Evolutionary conservation across 1,140 invertebrate genomes (phyloP).

Genomic region (Leptopilina clavipes): DNA sequence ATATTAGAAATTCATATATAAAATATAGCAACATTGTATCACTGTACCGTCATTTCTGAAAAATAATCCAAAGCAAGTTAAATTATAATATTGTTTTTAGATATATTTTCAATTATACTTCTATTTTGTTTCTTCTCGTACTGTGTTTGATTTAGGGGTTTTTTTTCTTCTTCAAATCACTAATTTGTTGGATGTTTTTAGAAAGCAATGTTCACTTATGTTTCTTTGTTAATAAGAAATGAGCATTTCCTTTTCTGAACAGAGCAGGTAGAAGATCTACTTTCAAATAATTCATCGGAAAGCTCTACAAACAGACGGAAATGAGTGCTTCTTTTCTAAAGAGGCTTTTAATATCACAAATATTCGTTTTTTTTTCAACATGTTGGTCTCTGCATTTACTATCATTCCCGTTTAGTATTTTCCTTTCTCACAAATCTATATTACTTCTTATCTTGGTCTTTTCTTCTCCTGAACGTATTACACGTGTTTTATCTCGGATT

Average conservation of each 20-base stretch:
- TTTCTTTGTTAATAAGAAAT: slow-evolving; percentile 16
- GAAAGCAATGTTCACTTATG: slow-evolving; percentile 16
- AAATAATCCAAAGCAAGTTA: no score
- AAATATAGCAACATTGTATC: no score
- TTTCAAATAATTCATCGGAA: slow-evolving; percentile 26
- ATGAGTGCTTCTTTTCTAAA: slow-evolving; percentile 21
- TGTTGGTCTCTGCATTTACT: background rate
- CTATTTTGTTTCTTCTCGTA: no score
- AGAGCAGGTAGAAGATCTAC: slow-evolving; percentile 8
- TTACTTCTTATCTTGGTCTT: background rate
- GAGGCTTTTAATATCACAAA: slow-evolving; percentile 28
- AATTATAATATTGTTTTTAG: no score
- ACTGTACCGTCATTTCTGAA: no score
- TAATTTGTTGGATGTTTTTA: background rate
- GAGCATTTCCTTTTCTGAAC: slow-evolving; percentile 21
- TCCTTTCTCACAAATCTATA: background rate
- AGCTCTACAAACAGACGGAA: slow-evolving; percentile 6
- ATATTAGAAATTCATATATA: no score
- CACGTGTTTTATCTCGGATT: background rate
- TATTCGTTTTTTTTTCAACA: background rate
- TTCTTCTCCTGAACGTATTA: background rate
- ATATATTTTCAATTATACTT: no score
- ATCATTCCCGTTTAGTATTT: background rate
- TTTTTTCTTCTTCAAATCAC: background rate
- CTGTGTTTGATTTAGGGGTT: background rate